Percentiles rank a stretch among this genome's conserved stretches.
Evolutionary conservation across 2,113 vertebrate genomes (phyloP).

Genomic region (Camelus bactrianus): DNA sequence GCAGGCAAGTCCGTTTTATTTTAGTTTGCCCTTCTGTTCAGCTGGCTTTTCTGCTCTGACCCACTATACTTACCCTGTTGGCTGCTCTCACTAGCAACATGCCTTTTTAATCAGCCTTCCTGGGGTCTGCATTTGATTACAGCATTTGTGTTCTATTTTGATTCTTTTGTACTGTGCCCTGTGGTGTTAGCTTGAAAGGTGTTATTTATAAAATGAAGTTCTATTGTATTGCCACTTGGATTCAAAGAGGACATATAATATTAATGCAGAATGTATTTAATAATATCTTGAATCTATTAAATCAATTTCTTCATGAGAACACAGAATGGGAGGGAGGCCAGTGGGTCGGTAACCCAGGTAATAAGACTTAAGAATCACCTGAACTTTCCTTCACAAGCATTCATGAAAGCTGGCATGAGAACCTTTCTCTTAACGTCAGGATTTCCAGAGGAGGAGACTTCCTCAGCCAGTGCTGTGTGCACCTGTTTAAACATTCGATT

Average conservation of each 20-base stretch:
- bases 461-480: conserved; percentile 28
- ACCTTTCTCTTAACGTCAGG: conserved; percentile 20
- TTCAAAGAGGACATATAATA: conserved; percentile 91
- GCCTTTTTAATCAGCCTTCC: conserved; percentile 92
- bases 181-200: conserved; percentile 91
- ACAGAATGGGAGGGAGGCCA: conserved; percentile 83
- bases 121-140: conserved; percentile 92
- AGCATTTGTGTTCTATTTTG: conserved; percentile 93
- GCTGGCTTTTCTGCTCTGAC: conserved; percentile 88
- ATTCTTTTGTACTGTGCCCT: conserved; percentile 92
- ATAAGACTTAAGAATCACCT: conserved; percentile 83
- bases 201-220: conserved; percentile 94
- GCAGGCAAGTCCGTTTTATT: conserved; percentile 85
- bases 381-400: conserved; percentile 59
- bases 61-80: conserved; percentile 87
- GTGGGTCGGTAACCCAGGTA: conserved; percentile 87
- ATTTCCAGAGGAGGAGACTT: conserved; percentile 55
- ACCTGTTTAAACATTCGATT: conserved; percentile 76
- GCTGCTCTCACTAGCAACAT: conserved; percentile 88
- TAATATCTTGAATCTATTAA: conserved; percentile 92
- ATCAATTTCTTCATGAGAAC: conserved; percentile 89
- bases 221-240: conserved; percentile 91
- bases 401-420: conserved; percentile 72
- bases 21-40: conserved; percentile 86
- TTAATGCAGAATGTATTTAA: conserved; percentile 92